Evolutionary conservation across 1,140 invertebrate genomes (phyloP).

Genomic region (Oncopodura yosiiana): DNA sequence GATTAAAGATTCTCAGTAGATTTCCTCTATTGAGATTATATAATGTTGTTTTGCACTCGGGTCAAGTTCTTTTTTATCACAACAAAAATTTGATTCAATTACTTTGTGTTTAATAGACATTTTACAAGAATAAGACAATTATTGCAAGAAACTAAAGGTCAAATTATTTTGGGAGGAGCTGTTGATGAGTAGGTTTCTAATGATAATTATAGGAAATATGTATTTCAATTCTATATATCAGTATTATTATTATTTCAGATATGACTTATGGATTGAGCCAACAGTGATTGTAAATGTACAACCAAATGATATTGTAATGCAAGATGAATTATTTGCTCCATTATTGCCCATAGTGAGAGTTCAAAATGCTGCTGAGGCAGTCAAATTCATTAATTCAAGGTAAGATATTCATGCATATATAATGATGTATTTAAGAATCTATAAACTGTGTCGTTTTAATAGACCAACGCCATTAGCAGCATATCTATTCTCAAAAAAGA

Average conservation of each 20-base stretch:
- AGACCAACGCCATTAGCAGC: constrained; percentile 45
- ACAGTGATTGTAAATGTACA: constrained; percentile 36
- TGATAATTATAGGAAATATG: no score
- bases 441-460: background rate
- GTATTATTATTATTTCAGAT: constrained; percentile 36
- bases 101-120: no score
- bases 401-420: background rate
- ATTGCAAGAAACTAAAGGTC: constrained; percentile 18
- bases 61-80: no score
- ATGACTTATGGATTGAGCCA: constrained; percentile 39
- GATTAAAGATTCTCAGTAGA: no score
- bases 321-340: constrained; percentile 49
- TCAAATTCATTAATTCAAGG: constrained; percentile 39
- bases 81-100: no score
- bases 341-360: constrained; percentile 46
- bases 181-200: constrained; percentile 5
- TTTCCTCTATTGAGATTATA: no score
- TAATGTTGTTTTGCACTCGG: no score
- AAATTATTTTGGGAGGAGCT: constrained; percentile 39
- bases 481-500: constrained; percentile 44
- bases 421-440: background rate
- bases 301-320: constrained; percentile 43
- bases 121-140: constrained; percentile 4
- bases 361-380: constrained; percentile 43
- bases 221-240: no score